phyloP scores from a whole-genome alignment of 2,888 invertebrate species.

The Heteropelma amictum region DNA sequence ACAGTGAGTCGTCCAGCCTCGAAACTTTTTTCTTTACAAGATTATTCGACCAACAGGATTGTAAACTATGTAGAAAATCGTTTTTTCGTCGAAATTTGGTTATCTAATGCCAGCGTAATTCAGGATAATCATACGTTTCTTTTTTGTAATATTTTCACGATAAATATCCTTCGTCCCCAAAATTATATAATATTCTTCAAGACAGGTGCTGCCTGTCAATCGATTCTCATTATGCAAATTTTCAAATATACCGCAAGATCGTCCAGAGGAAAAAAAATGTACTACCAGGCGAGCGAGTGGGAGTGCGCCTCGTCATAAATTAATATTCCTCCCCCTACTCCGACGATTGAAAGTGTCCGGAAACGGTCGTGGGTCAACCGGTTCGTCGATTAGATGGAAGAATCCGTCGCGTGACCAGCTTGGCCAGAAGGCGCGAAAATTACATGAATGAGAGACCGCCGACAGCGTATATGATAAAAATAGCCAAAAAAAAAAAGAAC shows the following conservation, averaged over 20 bases:
- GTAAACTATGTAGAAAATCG: too few species aligned
- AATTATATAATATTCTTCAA: too few species aligned
- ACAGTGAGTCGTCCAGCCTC: too few species aligned
- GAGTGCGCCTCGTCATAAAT: conserved; percentile 4
- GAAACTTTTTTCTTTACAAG: too few species aligned
- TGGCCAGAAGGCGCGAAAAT: background rate
- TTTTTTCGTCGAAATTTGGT: too few species aligned
- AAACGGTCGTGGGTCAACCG: conserved; percentile 11
- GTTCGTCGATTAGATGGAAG: conserved; percentile 1
- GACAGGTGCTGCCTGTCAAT: too few species aligned
- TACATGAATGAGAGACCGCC: conserved; percentile 7
- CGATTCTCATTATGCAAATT: conserved; percentile 11
- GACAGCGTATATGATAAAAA: background rate
- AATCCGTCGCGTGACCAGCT: background rate
- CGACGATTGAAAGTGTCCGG: conserved; percentile 8
- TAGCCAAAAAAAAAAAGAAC: too few species aligned
- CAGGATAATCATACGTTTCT: too few species aligned
- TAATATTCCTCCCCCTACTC: background rate
- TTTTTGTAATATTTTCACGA: too few species aligned
- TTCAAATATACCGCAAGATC: background rate
- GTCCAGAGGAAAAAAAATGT: conserved; percentile 1
- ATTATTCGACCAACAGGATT: too few species aligned
- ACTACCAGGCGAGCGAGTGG: background rate
- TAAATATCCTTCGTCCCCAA: too few species aligned
- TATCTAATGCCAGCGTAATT: too few species aligned